Evolutionary conservation across 2,113 vertebrate species (phyloP).

Genomic region (Henicopernis longicauda): DNA sequence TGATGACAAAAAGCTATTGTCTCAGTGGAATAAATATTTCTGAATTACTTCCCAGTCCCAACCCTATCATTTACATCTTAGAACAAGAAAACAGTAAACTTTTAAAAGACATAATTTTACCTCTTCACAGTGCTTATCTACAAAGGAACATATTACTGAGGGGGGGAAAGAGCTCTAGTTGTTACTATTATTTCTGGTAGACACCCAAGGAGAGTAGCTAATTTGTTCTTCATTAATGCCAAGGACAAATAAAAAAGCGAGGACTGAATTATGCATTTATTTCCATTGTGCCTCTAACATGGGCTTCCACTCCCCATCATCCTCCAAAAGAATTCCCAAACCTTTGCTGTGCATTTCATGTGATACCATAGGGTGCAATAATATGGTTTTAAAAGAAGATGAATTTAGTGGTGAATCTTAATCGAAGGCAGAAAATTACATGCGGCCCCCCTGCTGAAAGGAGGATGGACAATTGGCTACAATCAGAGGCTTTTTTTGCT

Average conservation of each 20-base stretch:
- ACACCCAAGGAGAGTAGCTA: constrained; percentile 80
- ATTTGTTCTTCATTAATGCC: constrained; percentile 82
- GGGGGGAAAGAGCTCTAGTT: constrained; percentile 55
- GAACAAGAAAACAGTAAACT: constrained; percentile 78
- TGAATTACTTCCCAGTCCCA: constrained; percentile 73
- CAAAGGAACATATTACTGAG: constrained; percentile 81
- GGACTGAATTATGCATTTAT: constrained; percentile 73
- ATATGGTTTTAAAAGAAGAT: constrained; percentile 52
- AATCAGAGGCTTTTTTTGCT: background rate
- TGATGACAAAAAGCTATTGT: constrained; percentile 71
- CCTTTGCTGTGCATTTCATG: constrained; percentile 63
- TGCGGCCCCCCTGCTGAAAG: constrained; percentile 39
- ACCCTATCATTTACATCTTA: constrained; percentile 75
- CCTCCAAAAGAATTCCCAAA: constrained; percentile 60
- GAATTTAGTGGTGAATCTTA: constrained; percentile 63
- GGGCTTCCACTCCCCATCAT: constrained; percentile 53
- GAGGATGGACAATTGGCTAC: constrained; percentile 39
- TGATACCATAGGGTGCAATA: constrained; percentile 54
- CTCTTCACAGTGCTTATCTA: constrained; percentile 83
- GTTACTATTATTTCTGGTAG: constrained; percentile 79
- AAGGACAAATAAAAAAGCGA: constrained; percentile 77
- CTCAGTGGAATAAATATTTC: constrained; percentile 74
- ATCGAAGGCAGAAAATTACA: constrained; percentile 63
- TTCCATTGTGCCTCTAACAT: constrained; percentile 61
- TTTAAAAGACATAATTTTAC: constrained; percentile 79